Evolutionary conservation across 1,140 invertebrate species (phyloP).

Genomic region (Phocides pigmalion): DNA sequence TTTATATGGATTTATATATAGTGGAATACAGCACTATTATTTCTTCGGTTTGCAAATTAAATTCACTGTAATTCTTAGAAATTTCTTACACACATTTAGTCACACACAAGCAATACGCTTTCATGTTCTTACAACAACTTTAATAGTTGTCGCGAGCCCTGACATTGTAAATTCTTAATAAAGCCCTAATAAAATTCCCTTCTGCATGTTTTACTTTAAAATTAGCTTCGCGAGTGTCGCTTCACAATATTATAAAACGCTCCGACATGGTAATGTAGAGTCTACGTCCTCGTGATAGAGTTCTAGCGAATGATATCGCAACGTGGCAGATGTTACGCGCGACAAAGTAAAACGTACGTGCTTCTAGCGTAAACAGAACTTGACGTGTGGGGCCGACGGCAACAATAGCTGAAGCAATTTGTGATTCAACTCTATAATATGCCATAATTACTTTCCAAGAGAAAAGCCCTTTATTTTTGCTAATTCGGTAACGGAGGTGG

Average conservation of each 20-base stretch:
- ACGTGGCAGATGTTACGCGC: constrained; percentile 65
- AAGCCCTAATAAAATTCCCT: constrained; percentile 57
- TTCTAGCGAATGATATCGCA: constrained; percentile 3
- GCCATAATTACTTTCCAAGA: constrained; percentile 60
- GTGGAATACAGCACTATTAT: background rate
- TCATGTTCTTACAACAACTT: constrained; percentile 6
- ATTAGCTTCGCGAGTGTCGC: constrained; percentile 47
- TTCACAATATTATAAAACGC: constrained; percentile 1
- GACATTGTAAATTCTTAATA: constrained; percentile 50
- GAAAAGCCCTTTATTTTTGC: constrained; percentile 62
- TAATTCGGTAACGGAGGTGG: constrained; percentile 56
- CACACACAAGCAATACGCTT: background rate
- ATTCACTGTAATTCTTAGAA: background rate
- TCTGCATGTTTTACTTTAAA: constrained; percentile 60
- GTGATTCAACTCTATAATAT: constrained; percentile 76
- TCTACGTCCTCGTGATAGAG: constrained; percentile 38
- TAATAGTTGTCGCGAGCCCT: constrained; percentile 34
- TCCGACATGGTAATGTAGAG: constrained; percentile 34
- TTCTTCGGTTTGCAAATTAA: background rate
- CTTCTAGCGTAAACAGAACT: constrained; percentile 68
- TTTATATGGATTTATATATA: too few species aligned
- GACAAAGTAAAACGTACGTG: constrained; percentile 80
- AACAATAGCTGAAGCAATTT: constrained; percentile 78
- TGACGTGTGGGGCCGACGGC: constrained; percentile 73
- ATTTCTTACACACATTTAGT: background rate